These are phyloP conservation scores for Drosophila putrida DNA, from an alignment of 2,888 invertebrate species.

Conservation along the genomic window DNA sequence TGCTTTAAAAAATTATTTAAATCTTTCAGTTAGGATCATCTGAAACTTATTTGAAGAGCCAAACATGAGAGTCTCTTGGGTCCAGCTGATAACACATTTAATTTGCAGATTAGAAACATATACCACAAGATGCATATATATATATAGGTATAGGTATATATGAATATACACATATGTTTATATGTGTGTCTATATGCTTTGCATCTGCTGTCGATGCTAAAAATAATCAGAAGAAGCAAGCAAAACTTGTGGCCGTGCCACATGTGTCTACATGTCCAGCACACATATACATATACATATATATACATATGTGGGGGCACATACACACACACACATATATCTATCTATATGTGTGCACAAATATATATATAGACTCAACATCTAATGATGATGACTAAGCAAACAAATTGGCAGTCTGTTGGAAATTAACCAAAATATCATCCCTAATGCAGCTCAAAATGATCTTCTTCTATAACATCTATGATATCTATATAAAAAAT, in stretches of 20 bases:
- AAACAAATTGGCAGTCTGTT: constrained; percentile 63
- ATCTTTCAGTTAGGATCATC: not conserved
- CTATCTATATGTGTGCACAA: constrained; percentile 11
- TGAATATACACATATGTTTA: constrained; percentile 7
- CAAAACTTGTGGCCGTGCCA: constrained; percentile 52
- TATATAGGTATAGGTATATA: constrained; percentile 4
- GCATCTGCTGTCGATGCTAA: constrained; percentile 64
- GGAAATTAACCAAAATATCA: constrained; percentile 43
- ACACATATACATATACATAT: constrained; percentile 3
- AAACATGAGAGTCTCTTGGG: not conserved
- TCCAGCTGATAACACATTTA: constrained; percentile 19
- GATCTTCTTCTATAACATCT: constrained; percentile 8
- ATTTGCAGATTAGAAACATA: constrained; percentile 27
- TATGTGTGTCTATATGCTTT: constrained; percentile 31
- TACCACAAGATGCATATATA: not conserved
- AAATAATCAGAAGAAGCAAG: constrained; percentile 51
- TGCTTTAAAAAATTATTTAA: not conserved
- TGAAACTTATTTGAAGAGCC: not conserved
- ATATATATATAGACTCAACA: constrained; percentile 11
- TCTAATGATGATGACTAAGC: constrained; percentile 62
- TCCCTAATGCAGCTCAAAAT: constrained; percentile 42
- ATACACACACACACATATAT: constrained; percentile 10
- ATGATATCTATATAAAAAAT: constrained; percentile 13
- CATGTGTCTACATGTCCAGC: constrained; percentile 57
- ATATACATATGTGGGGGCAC: not conserved